Base-by-base conservation (phyloP, 1,140 invertebrate species). In the Dendrolimus punctatus region DNA sequence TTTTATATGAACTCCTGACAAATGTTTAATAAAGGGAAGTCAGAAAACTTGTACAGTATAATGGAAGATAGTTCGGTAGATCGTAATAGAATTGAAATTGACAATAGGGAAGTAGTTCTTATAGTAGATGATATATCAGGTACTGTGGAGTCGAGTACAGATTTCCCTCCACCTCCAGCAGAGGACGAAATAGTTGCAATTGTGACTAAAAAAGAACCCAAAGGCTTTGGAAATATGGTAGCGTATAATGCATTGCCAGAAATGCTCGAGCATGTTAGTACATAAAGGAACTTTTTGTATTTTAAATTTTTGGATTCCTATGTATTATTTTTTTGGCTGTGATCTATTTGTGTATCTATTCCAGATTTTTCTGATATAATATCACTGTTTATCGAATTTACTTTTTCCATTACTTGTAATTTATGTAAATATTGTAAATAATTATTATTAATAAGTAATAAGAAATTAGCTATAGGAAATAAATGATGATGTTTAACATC, bases 1-100 rank as follows among this genome's bases (percentile, higher is more conserved):
- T 87, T 85, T 76, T 88, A 88, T 55, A 87, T 88, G 83, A 86
- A 68, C 51, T 88, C 87, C 71, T 88, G 87, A 88, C 87, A 88
- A 80, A 87, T 88, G 83, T 88, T 80, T 70, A 77, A 73, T 66
- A 85, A 82, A 51, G 73, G 71, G 49, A 87, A 87, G 56, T 75
- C 83, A 8, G 87, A 88, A 64, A 88, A 88, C 65, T 74, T 88
- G 64, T 88, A 88, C 55, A 88, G 87, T 71, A 87, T 88, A 52
- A 88, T 88, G 87, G 87, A 87, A 60, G 87, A 87, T 61, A 85
- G 59, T 64, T 80, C 78, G 50, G 67, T 73, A 64, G 81, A 86
- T 57, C 78, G 83, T 64, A 80, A 73, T 72, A 82, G 78, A 63
- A 72, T 81, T 60, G 81, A 86, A 68, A 74, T 80, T 62, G 83